A percentile compares a stretch with the other conserved stretches of the same genome.
These are phyloP conservation scores for Ellobium chinense DNA, from an alignment of 2,888 invertebrate species.

Conservation along the genomic window DNA sequence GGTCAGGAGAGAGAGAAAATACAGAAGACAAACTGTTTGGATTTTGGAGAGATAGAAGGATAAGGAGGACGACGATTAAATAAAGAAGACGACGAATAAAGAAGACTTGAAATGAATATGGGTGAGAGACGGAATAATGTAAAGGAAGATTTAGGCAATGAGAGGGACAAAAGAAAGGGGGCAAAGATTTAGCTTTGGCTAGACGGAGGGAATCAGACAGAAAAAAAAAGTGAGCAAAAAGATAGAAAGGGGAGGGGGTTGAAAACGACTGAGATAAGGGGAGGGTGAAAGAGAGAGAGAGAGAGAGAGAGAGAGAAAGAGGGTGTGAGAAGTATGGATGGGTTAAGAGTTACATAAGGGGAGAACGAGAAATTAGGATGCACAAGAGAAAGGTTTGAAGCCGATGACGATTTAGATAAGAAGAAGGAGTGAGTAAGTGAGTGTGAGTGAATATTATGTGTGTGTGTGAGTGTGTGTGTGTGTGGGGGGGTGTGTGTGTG, in stretches of 20 bases:
- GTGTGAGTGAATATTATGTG: no score
- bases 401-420: no score
- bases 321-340: no score
- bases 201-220: background rate
- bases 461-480: no score
- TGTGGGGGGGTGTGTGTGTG: no score
- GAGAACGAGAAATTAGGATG: no score
- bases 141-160: slow-evolving; percentile 11
- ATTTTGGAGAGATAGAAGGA: background rate
- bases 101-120: no score
- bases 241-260: background rate
- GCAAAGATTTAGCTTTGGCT: background rate
- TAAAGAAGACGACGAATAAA: background rate
- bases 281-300: background rate
- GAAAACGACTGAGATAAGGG: background rate
- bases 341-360: no score
- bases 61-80: background rate
- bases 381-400: no score
- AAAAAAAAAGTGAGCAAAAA: background rate
- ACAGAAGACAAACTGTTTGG: background rate
- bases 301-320: background rate
- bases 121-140: background rate
- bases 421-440: no score
- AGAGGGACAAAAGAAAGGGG: background rate
- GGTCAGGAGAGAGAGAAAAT: background rate